Evolutionary conservation across 2,113 vertebrate species (phyloP), one percentile per base, ranked within the genome.

Genomic region (Phylloscopus whistleri): DNA sequence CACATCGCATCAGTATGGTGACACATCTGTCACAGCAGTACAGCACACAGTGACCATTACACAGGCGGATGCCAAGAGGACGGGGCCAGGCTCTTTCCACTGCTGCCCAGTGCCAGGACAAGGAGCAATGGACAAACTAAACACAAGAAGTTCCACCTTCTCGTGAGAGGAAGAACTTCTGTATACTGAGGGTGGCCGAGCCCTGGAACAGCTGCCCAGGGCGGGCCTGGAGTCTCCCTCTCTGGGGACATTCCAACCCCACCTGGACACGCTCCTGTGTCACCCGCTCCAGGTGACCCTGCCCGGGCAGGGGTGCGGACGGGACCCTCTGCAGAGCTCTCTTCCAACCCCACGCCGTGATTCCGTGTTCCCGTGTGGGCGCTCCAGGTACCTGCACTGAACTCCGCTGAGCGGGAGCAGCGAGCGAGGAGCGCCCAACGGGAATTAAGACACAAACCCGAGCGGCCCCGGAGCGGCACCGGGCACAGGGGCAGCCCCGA

Each of bases 401-500:
- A 81, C 86, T 73, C 46, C 63, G 13, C 6, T 0, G 67, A 35
- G 58, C 58, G 75, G 56, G 75, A 63, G 44, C 62, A 52, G 72
- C 31, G 37, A 37, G 52, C 70, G 22, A 53, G 63, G 11, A 60
- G 84, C 46, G 46, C 46, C 84, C 66, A 20, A 35, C 11, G 43
- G 67, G 26, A 43, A 73, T 44, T 0, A 31, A 31, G 37, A 26
- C 59, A 28, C 0, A 19, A 43, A 56, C 43, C 51, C 35, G 67
- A 18, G 11, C 67, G 51, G 67, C 49, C 49, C 33, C 64, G 8
- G 30, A 30, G 73, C 53, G 53, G 16, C 2, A 1, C 2, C 2
- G 64, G 59, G 46, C 60, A 28, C 69, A 0, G 0, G 7, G 4
- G 5, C 0, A 1, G 49, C 7, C 11, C 39, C 11, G 5, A 9